A percentile compares a stretch with the other conserved stretches of the same genome.
phyloP scores from a whole-genome alignment of 2,888 invertebrate genomes.

The Agriopis leucophaearia region DNA sequence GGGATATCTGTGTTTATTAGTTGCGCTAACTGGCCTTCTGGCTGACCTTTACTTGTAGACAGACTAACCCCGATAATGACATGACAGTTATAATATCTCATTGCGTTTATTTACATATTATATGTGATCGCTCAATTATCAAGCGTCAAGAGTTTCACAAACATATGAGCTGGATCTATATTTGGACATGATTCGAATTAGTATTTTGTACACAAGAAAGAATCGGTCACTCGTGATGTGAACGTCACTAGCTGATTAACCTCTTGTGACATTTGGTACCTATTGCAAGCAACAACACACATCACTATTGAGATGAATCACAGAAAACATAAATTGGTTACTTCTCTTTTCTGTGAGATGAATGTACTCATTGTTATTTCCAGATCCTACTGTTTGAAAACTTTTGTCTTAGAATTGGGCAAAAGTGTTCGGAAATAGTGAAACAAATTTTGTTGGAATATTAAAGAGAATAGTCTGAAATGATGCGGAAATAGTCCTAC shows the following conservation, averaged over 20 bases:
- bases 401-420: not conserved
- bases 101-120: slow-evolving; percentile 45
- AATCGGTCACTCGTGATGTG: slow-evolving; percentile 39
- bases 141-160: slow-evolving; percentile 20
- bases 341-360: no score
- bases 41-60: slow-evolving; percentile 52
- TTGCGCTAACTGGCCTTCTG: slow-evolving; percentile 53
- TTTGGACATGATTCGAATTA: slow-evolving; percentile 39
- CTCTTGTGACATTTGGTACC: slow-evolving; percentile 35
- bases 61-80: slow-evolving; percentile 30
- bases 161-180: slow-evolving; percentile 46
- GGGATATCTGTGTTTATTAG: slow-evolving; percentile 44
- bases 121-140: slow-evolving; percentile 39
- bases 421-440: not conserved
- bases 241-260: slow-evolving; percentile 41
- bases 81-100: slow-evolving; percentile 41
- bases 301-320: slow-evolving; percentile 2
- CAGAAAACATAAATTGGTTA: no score
- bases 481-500: no score
- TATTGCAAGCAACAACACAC: slow-evolving; percentile 9
- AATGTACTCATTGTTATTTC: not conserved
- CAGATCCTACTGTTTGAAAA: not conserved
- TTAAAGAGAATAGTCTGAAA: not conserved
- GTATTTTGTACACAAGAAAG: slow-evolving; percentile 43
- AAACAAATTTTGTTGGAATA: not conserved